Evolutionary conservation across 2,113 vertebrate species (phyloP).

Genomic region (Leptobrachium leishanense): DNA sequence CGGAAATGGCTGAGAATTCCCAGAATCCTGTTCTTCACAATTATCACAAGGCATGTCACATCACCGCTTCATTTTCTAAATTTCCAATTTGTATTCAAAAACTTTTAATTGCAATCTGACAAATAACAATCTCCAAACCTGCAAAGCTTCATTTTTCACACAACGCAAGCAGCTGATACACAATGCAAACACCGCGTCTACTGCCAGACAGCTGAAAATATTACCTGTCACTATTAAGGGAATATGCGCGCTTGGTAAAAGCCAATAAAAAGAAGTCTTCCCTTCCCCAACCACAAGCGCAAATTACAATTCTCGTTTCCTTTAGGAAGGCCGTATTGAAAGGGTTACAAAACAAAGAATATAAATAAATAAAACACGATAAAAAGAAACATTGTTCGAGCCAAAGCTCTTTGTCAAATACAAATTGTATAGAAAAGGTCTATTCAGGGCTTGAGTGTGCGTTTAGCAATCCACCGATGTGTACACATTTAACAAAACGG

Average conservation of each 20-base stretch:
- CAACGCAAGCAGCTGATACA: neutral
- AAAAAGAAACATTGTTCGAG: neutral
- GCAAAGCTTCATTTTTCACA: no score
- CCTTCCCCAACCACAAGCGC: conserved; percentile 9
- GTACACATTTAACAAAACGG: conserved; percentile 45
- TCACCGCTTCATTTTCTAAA: no score
- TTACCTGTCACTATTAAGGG: neutral
- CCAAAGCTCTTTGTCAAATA: conserved; percentile 43
- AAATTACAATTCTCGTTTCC: conserved; percentile 41
- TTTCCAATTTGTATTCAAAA: no score
- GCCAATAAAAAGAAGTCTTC: neutral
- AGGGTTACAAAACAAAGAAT: conserved; percentile 32
- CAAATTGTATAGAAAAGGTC: conserved; percentile 42
- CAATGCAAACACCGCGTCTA: neutral
- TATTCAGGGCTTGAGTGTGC: conserved; percentile 45
- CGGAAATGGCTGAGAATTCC: no score
- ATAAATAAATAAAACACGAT: no score
- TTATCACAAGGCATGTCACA: no score
- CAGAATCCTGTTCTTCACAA: no score
- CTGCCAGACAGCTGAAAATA: neutral
- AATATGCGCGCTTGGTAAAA: neutral
- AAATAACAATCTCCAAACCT: no score
- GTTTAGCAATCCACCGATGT: conserved; percentile 40
- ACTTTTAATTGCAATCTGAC: no score
- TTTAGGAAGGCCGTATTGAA: conserved; percentile 17